Evolutionary conservation across 2,797 vertebrate species (phyloP).

Genomic region (Pagetopsis macropterus): DNA sequence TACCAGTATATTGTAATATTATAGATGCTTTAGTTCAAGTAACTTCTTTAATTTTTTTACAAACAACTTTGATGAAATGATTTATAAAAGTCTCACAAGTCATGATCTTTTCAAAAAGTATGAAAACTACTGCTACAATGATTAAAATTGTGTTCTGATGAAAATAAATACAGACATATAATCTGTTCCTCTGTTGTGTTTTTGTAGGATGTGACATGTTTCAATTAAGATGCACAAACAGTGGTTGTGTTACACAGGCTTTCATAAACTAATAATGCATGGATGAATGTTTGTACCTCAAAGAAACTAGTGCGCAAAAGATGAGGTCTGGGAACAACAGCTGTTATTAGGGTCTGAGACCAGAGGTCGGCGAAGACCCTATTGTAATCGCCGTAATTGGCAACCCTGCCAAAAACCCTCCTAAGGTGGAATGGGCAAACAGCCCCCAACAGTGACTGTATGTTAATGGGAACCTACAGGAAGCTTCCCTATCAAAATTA

Average conservation of each 20-base stretch:
- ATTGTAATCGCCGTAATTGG: too few species aligned
- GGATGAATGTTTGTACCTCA: neutral
- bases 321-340: neutral
- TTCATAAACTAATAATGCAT: neutral
- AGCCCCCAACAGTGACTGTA: too few species aligned
- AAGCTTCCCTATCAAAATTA: too few species aligned
- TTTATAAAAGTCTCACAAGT: slow-evolving; percentile 91
- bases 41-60: slow-evolving; percentile 93
- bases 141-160: slow-evolving; percentile 87
- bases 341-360: too few species aligned
- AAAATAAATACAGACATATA: slow-evolving; percentile 90
- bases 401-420: too few species aligned
- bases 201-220: slow-evolving; percentile 32
- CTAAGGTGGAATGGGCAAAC: too few species aligned
- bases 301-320: neutral
- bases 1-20: slow-evolving; percentile 91
- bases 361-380: too few species aligned
- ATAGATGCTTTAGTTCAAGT: slow-evolving; percentile 90
- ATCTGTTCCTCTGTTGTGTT: slow-evolving; percentile 72
- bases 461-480: too few species aligned
- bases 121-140: slow-evolving; percentile 88
- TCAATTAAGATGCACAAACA: neutral
- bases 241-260: neutral
- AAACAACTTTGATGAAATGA: slow-evolving; percentile 90
- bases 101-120: slow-evolving; percentile 89